Percentiles rank a stretch among this genome's conserved stretches.
Conservation (phyloP, 2,797 vertebrate species). For the Poeciliopsis presidionis region DNA sequence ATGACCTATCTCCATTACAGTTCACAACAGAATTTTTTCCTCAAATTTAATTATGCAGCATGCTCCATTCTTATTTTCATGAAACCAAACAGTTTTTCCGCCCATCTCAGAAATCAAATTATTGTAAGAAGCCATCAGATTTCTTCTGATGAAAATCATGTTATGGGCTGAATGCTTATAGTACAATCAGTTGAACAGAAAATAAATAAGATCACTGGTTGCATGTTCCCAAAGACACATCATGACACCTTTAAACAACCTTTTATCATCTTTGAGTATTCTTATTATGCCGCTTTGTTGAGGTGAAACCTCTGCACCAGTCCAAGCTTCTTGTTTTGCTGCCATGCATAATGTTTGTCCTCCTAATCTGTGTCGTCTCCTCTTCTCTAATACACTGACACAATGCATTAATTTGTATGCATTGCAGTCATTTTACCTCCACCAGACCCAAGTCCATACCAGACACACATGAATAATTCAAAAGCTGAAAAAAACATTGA, state of each 20-base stretch:
- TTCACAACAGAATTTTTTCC: not conserved
- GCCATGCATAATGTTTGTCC: slow-evolving; percentile 57
- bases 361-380: slow-evolving; percentile 56
- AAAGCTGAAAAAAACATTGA: slow-evolving; percentile 63
- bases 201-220: slow-evolving; percentile 3
- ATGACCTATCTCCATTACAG: not conserved
- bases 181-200: not conserved
- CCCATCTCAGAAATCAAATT: not conserved
- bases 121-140: not conserved
- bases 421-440: slow-evolving; percentile 40
- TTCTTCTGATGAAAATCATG: not conserved
- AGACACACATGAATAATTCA: slow-evolving; percentile 75
- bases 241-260: slow-evolving; percentile 14
- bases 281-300: slow-evolving; percentile 25
- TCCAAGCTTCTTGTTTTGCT: slow-evolving; percentile 63
- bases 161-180: not conserved
- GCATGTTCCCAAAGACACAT: slow-evolving; percentile 25
- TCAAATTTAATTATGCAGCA: not conserved
- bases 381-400: slow-evolving; percentile 52
- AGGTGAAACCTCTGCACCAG: slow-evolving; percentile 47
- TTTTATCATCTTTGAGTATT: slow-evolving; percentile 5
- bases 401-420: slow-evolving; percentile 74
- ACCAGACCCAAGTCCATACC: slow-evolving; percentile 52
- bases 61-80: not conserved
- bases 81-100: not conserved